These are phyloP conservation scores for Indri indri DNA, from an alignment of 2,113 vertebrate species.

Conservation along the genomic window DNA sequence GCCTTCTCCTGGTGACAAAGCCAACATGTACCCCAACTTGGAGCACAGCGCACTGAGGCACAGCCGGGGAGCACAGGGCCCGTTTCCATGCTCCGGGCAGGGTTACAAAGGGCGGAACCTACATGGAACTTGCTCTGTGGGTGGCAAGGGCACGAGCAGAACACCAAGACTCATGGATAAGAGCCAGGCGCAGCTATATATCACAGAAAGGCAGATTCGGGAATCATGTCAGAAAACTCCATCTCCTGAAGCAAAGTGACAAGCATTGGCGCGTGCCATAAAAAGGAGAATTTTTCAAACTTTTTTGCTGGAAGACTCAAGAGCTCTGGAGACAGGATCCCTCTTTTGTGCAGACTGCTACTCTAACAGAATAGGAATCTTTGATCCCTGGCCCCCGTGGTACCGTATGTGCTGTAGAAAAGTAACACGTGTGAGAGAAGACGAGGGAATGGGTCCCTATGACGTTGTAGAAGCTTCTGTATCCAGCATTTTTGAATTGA, in stretches of 20 bases:
- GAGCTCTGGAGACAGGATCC: neutral
- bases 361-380: neutral
- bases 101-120: neutral
- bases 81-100: neutral
- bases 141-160: neutral
- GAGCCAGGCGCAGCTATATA: neutral
- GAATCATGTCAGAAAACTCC: neutral
- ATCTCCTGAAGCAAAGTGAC: neutral
- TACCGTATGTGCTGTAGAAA: neutral
- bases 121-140: neutral
- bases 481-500: neutral
- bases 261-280: neutral
- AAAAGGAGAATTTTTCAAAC: neutral
- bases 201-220: no score
- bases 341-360: neutral
- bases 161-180: neutral
- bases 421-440: neutral
- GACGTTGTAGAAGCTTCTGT: neutral
- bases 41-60: neutral
- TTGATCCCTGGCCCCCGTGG: neutral
- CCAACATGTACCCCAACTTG: no score
- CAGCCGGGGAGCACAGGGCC: no score
- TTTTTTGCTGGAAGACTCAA: no score
- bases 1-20: neutral
- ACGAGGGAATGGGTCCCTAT: neutral